Evolutionary conservation across 1,140 invertebrate genomes (phyloP).

Genomic region (Hestina assimilis): DNA sequence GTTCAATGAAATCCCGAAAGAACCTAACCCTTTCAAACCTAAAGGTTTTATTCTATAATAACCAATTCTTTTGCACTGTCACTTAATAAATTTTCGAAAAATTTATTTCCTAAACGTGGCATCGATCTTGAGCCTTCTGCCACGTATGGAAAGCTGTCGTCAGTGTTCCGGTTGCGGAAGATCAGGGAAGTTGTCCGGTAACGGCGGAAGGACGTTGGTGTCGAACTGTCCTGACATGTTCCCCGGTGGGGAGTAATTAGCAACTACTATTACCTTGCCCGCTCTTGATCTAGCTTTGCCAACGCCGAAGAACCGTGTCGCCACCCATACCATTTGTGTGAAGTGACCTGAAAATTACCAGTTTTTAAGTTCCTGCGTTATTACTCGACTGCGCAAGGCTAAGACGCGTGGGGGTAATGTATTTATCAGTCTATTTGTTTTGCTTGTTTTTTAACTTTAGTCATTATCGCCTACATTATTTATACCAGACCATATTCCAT

Average conservation of each 20-base stretch:
- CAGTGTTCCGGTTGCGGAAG: slow-evolving; percentile 64
- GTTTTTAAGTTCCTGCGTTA: neutral
- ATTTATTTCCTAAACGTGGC: slow-evolving; percentile 44
- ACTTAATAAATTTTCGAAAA: neutral
- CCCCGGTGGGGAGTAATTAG: slow-evolving; percentile 88
- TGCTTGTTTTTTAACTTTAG: no score
- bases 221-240: slow-evolving; percentile 88
- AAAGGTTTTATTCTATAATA: no score
- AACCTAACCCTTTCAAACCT: no score
- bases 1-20: no score
- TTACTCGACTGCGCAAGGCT: neutral
- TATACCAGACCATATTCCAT: no score
- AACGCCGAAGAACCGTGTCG: slow-evolving; percentile 87
- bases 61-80: no score
- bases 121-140: slow-evolving; percentile 58
- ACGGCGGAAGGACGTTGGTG: slow-evolving; percentile 86
- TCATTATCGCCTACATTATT: no score
- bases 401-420: no score
- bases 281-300: slow-evolving; percentile 87
- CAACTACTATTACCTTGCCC: slow-evolving; percentile 89
- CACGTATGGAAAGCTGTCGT: slow-evolving; percentile 68
- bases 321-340: slow-evolving; percentile 93
- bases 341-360: slow-evolving; percentile 85
- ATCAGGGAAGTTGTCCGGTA: slow-evolving; percentile 79
- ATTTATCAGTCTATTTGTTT: no score